These are phyloP conservation scores for Xiphophorus maculatus DNA, from an alignment of 2,113 vertebrate species.

Conservation along the genomic window DNA sequence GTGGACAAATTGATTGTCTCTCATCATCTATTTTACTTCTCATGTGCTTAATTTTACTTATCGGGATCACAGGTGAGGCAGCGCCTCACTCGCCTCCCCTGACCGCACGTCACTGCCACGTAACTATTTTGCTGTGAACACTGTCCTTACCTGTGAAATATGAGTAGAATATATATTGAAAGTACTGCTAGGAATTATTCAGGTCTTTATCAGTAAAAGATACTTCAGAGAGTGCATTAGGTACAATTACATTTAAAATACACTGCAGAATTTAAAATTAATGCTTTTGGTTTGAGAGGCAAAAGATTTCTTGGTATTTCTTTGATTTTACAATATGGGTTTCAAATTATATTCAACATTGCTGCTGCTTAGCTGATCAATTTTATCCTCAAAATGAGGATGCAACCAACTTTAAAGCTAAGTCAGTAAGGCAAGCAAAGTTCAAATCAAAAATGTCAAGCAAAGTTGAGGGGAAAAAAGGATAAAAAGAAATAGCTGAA, in stretches of 20 bases:
- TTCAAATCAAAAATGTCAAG: no score
- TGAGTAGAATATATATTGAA: background rate
- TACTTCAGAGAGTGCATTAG: background rate
- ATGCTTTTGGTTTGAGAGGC: conserved; percentile 19
- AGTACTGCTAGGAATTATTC: background rate
- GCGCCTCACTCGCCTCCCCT: no score
- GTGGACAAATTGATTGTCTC: no score
- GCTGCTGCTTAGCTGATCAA: background rate
- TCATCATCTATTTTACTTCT: no score
- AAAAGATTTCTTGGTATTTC: conserved; percentile 25
- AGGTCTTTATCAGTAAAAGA: background rate
- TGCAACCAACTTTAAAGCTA: conserved; percentile 2
- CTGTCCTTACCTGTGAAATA: background rate
- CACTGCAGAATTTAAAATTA: conserved; percentile 37
- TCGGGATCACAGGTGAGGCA: no score
- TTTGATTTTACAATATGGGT: conserved; percentile 21
- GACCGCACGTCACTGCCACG: no score
- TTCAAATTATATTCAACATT: conserved; percentile 33
- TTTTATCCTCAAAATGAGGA: background rate
- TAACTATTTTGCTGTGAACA: background rate
- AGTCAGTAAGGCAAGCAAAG: background rate
- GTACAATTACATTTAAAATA: background rate
- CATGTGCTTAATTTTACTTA: no score
- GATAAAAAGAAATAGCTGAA: no score
- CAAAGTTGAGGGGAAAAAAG: no score